phyloP scores from a whole-genome alignment of 1,140 invertebrate species.

The Drosophila paulistorum region DNA sequence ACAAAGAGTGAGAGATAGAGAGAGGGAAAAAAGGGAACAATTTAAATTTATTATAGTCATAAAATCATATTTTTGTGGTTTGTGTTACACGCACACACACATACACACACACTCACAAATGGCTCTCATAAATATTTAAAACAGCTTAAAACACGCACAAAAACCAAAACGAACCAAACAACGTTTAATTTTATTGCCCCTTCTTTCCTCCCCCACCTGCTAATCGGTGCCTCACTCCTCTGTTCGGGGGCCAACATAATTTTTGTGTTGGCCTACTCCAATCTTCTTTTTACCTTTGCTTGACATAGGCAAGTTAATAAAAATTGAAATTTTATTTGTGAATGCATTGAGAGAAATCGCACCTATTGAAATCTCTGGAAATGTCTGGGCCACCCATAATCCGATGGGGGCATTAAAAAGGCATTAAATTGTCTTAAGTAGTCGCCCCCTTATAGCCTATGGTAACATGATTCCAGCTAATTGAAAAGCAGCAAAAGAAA shows the following conservation, averaged over 20 bases:
- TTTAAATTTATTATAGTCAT: conserved; percentile 75
- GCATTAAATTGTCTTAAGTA: conserved; percentile 58
- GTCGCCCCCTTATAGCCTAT: conserved; percentile 5
- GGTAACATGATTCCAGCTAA: conserved; percentile 56
- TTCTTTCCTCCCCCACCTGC: not conserved
- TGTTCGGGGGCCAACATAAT: not conserved
- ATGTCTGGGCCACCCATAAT: conserved; percentile 63
- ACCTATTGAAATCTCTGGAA: conserved; percentile 59
- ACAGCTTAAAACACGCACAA: conserved; percentile 69
- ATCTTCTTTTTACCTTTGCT: conserved; percentile 12
- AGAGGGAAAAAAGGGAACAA: conserved; percentile 35
- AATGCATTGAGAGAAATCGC: conserved; percentile 68
- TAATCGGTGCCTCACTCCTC: too few species aligned
- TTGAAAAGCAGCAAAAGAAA: conserved; percentile 56
- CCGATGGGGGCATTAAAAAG: conserved; percentile 63
- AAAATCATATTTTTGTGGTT: conserved; percentile 73
- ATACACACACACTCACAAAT: conserved; percentile 53
- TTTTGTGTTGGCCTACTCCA: conserved; percentile 5
- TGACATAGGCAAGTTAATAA: conserved; percentile 52
- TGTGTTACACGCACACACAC: conserved; percentile 28
- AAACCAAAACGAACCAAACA: conserved; percentile 18
- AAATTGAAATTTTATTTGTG: conserved; percentile 70
- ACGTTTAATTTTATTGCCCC: conserved; percentile 75
- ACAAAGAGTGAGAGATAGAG: not conserved
- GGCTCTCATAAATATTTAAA: conserved; percentile 77